A percentile compares a stretch with the other conserved stretches of the same genome.
Conservation (phyloP, 2,888 invertebrate genomes). For the Acanthacorydalis orientalis region DNA sequence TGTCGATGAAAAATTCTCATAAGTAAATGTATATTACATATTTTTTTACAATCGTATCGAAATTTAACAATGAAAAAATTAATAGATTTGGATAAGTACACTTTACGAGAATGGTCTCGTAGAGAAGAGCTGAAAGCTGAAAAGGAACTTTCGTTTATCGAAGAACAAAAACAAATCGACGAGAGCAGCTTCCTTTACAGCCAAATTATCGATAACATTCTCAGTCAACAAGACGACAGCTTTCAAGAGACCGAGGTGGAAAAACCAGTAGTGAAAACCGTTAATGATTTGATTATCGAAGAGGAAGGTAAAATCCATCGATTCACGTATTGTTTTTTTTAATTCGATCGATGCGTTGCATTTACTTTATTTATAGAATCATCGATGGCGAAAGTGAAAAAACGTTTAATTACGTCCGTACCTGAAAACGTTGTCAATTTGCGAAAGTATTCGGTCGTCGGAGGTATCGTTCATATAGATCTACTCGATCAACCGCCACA, state of each 20-base stretch:
- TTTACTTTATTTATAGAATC: slow-evolving; percentile 28
- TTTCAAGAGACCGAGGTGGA: neutral
- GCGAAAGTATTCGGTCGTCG: slow-evolving; percentile 55
- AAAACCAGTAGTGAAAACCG: neutral
- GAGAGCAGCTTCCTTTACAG: neutral
- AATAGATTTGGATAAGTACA: slow-evolving; percentile 15
- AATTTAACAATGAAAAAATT: neutral
- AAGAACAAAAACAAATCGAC: neutral
- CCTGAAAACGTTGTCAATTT: slow-evolving; percentile 50
- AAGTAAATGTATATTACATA: no score
- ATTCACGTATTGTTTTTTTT: no score
- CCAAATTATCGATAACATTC: no score
- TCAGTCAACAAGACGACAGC: neutral
- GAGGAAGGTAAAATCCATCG: slow-evolving; percentile 1
- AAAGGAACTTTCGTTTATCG: neutral
- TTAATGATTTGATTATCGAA: slow-evolving; percentile 1
- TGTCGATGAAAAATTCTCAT: no score
- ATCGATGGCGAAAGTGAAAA: slow-evolving; percentile 26
- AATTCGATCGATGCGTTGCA: no score
- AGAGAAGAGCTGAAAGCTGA: slow-evolving; percentile 18
- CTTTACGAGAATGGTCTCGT: slow-evolving; percentile 18
- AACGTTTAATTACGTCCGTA: slow-evolving; percentile 22
- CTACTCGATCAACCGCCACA: slow-evolving; percentile 64
- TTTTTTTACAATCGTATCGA: neutral
- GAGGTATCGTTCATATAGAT: slow-evolving; percentile 59